A percentile compares a stretch with the other conserved stretches of the same genome.
Evolutionary conservation across 2,113 vertebrate genomes (phyloP).

Genomic region (Zosterops hypoxanthus): DNA sequence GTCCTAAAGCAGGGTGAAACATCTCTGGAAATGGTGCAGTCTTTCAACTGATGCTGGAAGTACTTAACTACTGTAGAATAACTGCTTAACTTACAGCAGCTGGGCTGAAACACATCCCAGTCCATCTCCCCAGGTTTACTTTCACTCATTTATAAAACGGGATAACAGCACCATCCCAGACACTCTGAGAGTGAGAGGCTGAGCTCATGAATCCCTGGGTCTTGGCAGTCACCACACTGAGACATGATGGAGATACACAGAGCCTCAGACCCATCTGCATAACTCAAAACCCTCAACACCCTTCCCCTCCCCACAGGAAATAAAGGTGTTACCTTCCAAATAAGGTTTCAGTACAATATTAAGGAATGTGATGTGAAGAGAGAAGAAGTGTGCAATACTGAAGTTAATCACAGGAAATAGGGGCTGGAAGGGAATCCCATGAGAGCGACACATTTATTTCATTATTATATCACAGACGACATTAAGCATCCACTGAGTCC

Average conservation of each 20-base stretch:
- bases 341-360: background rate
- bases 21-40: background rate
- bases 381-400: background rate
- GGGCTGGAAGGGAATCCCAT: conserved; percentile 1
- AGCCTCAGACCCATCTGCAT: background rate
- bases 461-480: conserved; percentile 60
- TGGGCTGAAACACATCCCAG: background rate
- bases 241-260: fast-evolving
- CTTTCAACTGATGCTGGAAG: background rate
- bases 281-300: background rate
- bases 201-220: background rate
- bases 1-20: background rate
- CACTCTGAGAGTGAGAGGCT: background rate
- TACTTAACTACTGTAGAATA: background rate
- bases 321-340: background rate
- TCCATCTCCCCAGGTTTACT: background rate
- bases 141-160: background rate
- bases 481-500: conserved; percentile 40
- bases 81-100: background rate
- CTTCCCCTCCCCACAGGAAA: background rate
- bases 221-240: background rate
- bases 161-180: background rate
- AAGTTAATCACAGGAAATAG: conserved; percentile 19
- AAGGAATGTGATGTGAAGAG: background rate
- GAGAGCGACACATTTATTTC: background rate